Conservation (phyloP, 2,888 invertebrate genomes). For the Pyrocoelia pectoralis region DNA sequence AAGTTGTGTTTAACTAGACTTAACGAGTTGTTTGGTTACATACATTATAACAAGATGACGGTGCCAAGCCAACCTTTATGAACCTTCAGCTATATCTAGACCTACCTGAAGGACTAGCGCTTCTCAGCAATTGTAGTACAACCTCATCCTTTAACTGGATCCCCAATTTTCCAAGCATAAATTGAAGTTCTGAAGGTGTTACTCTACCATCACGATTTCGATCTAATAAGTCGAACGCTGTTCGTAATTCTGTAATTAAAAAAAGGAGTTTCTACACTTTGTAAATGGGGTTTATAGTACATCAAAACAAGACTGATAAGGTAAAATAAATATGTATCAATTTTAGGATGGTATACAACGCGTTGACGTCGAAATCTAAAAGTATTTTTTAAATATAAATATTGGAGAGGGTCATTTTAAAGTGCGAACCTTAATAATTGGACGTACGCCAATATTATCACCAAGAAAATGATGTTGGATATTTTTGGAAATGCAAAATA, state of each 20-base stretch:
- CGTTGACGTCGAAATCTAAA: neutral
- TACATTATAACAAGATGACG: too few species aligned
- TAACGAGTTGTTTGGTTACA: too few species aligned
- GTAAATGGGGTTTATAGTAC: neutral
- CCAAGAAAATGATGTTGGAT: constrained; percentile 3
- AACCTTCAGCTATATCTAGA: too few species aligned
- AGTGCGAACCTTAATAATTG: constrained; percentile 20
- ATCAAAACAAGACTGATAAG: neutral
- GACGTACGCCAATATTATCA: constrained; percentile 20
- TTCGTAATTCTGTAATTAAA: constrained; percentile 70
- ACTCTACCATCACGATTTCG: constrained; percentile 81
- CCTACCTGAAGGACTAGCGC: constrained; percentile 59
- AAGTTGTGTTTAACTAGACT: too few species aligned
- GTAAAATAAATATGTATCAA: neutral
- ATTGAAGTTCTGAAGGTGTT: constrained; percentile 77
- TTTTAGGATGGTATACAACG: neutral
- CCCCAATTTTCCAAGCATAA: constrained; percentile 80
- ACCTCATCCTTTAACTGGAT: constrained; percentile 78
- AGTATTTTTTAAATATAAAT: constrained; percentile 23
- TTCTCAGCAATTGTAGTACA: constrained; percentile 76
- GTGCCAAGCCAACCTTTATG: too few species aligned
- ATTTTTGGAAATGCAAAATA: constrained; percentile 23
- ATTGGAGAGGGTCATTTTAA: constrained; percentile 21
- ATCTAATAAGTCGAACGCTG: constrained; percentile 80
- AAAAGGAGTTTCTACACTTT: neutral